These are phyloP conservation scores for Ctenopoma kingsleyae DNA, from an alignment of 2,797 vertebrate species.

Conservation along the genomic window DNA sequence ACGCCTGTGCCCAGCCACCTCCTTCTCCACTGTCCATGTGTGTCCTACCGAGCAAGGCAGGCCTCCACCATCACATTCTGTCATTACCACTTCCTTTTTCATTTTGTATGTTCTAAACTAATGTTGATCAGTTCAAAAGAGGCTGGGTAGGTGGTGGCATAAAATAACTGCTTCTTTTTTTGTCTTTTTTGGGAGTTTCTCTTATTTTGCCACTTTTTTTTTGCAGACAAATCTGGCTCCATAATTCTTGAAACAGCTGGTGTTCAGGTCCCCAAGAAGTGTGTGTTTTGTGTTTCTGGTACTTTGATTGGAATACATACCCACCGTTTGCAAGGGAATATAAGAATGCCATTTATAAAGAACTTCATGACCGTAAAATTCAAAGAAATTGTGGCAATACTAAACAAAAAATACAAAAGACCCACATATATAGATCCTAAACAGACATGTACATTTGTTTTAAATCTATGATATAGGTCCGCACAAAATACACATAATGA, in stretches of 20 bases:
- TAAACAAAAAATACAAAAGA: background rate
- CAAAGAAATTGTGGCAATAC: background rate
- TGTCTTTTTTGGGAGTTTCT: background rate
- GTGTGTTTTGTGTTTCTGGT: constrained; percentile 7
- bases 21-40: constrained; percentile 73
- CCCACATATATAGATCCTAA: background rate
- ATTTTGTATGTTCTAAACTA: constrained; percentile 51
- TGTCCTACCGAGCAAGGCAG: constrained; percentile 66
- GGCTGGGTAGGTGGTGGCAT: constrained; percentile 1
- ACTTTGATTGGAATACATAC: constrained; percentile 19
- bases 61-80: constrained; percentile 61
- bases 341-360: background rate
- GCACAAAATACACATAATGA: too few relatives aligned
- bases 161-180: constrained; percentile 22
- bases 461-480: background rate
- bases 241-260: background rate
- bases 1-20: constrained; percentile 72
- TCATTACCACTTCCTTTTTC: constrained; percentile 62
- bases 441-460: background rate
- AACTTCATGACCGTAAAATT: background rate
- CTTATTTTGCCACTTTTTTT: background rate
- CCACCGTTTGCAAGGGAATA: background rate
- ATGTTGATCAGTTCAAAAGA: constrained; percentile 50
- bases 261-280: background rate
- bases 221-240: background rate